Evolutionary conservation across 1,140 invertebrate genomes (phyloP), one percentile per base, ranked within the genome.

Genomic region (Drosophila sp.): DNA sequence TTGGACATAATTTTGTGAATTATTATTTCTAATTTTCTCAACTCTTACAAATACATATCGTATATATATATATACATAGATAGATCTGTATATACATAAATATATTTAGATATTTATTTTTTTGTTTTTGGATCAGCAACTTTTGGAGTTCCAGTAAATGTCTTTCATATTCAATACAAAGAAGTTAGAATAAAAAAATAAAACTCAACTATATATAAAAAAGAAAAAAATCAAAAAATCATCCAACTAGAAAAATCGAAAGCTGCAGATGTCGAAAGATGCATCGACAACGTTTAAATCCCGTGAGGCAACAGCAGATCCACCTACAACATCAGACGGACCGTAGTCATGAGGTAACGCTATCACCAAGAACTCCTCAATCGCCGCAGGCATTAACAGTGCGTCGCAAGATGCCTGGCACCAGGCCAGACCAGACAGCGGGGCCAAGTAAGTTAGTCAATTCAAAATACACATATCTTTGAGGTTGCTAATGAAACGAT

Each of bases 361-460:
- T 35, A 25, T 50, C 44, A 10, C 44, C 44, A 8, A 25, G 23
- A 4, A 25, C 7, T 10, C 23, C 44, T 25, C 23, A 25, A 50
- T 27, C 23, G 23, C 44, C 44, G 17, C 44, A 47, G 35, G 4
- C 56, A 1, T 11, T 58, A 27, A 40, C 7, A 1, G 3, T 66
- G 7, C 35, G 65, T 8, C 79, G 79, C 0, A 82, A 82, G 50
- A 78, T 30, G n/a, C 78, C 71, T 4, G 75, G 55, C 35, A 75
- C 67, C 2, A 29, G 79, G 0, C 70, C 79, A 7, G 80, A 82
- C 61, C 41, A 79, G 2, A 41, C 74, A 6, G 3, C 74, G 72
- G 0, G 66, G 66, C 1, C 3, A 27, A 23, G 44, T 50, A 50
- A 50, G 44, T 50, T 50, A 3, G 17, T 23, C 17, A 17, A 17